Base-by-base conservation (phyloP, 1,140 invertebrate species). In the Heliconius eleuchia region DNA sequence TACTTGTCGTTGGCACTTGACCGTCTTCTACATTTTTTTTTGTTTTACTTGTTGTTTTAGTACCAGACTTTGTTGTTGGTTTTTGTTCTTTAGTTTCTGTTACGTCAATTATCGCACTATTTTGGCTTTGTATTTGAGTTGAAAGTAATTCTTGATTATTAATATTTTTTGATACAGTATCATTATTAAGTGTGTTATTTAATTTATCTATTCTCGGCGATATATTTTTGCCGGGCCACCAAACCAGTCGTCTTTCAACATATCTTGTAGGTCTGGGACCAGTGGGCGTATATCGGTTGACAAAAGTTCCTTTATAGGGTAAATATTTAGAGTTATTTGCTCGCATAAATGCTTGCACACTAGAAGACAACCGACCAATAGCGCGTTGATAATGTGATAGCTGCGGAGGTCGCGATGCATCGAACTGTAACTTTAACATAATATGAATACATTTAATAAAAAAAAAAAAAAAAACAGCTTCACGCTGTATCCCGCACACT, bases 251-350 rank as follows among this genome's bases (percentile, higher is more conserved):
- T 71, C 85, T 80, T 50, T 92, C 91, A 8, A 86, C 82, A 50
- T 81, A 88, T 23, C 91, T 85, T 18, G 88, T 71, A 0, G 89
- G 91, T 46, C 92, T 86, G 46, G 86, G 90, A n/a, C 86, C 86
- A 11, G 91, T 91, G 71, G 92, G 91, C 39, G 92, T 88, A 82
- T 92, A 93, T 57, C 92, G 87, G 52, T 87, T 89, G 30, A 92
- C 87, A 76, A 92, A 91, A 71, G 92, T 90, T 18, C 89, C 91
- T 27, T 92, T 84, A 77, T 94, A 94, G 1, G 87, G 87, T 5
- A 88, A 87, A 52, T 88, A 90, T 27, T 91, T 86, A 42, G 84
- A 87, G 4, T 89, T 85, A n/a, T 87, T 86, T 27, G 88, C 90
- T 34, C 91, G 84, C 84, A 91, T 89, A 11, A 87, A 87, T 8